phyloP scores from a whole-genome alignment of 2,797 vertebrate genomes.

The Sebastes miniatus region DNA sequence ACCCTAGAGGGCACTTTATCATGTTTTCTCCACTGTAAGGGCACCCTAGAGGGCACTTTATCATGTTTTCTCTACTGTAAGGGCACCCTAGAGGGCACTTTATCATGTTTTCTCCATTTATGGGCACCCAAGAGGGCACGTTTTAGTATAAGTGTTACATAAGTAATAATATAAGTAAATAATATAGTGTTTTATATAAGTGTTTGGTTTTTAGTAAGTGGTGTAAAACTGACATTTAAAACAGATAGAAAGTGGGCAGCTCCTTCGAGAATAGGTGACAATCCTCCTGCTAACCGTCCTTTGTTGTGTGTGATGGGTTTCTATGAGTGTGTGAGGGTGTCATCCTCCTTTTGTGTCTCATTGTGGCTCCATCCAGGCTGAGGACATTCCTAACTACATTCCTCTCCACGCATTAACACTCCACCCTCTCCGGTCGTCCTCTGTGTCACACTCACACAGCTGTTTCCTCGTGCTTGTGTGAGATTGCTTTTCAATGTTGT shows the following conservation, averaged over 20 bases:
- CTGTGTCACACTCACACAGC: not conserved
- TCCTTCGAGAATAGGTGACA: not conserved
- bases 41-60: too few species aligned
- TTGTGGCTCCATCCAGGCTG: not conserved
- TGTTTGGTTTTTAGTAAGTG: not conserved
- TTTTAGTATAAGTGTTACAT: too few species aligned
- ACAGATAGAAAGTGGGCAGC: not conserved
- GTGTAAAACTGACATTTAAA: not conserved
- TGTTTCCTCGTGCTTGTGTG: constrained; percentile 5
- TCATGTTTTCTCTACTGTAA: rapidly evolving
- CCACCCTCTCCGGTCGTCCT: constrained; percentile 9
- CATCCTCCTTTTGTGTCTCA: constrained; percentile 21
- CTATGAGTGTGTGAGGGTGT: constrained; percentile 4
- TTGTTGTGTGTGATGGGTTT: not conserved
- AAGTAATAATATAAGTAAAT: too few species aligned
- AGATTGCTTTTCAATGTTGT: not conserved
- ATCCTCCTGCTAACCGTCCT: not conserved
- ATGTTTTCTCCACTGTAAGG: too few species aligned
- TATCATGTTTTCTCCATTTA: too few species aligned
- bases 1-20: too few species aligned
- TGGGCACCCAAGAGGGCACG: rapidly evolving
- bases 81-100: too few species aligned
- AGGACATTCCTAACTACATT: constrained; percentile 73
- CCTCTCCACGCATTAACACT: constrained; percentile 28
- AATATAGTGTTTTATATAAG: too few species aligned